phyloP scores from a whole-genome alignment of 2,888 invertebrate genomes.

The Beris morrisii region DNA sequence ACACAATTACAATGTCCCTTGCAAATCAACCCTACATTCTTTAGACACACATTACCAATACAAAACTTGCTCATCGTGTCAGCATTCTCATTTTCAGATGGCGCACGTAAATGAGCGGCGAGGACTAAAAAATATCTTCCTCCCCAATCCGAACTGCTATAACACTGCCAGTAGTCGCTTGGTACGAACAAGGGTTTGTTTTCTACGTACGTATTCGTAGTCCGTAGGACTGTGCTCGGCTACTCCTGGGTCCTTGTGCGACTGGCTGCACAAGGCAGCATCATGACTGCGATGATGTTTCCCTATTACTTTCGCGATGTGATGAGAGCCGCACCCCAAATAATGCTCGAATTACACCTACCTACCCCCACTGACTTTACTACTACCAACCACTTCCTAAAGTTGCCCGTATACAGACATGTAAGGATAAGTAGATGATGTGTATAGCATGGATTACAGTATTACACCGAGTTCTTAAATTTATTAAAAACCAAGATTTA shows the following conservation, averaged over 20 bases:
- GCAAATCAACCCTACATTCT: not conserved
- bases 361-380: too few relatives aligned
- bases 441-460: too few relatives aligned
- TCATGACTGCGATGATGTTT: slow-evolving; percentile 37
- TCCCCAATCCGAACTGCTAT: not conserved
- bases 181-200: too few relatives aligned
- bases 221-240: not conserved
- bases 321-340: slow-evolving; percentile 39
- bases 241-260: slow-evolving; percentile 4
- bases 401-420: too few relatives aligned
- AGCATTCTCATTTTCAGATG: slow-evolving; percentile 18
- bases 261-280: slow-evolving; percentile 17
- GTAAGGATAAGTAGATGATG: too few relatives aligned
- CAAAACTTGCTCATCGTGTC: slow-evolving; percentile 4
- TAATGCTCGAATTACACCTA: slow-evolving; percentile 7
- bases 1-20: slow-evolving; percentile 6
- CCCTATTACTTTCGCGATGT: slow-evolving; percentile 25
- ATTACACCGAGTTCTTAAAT: too few relatives aligned
- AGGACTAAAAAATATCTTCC: slow-evolving; percentile 3
- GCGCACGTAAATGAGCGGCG: not conserved
- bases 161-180: not conserved
- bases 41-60: not conserved
- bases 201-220: too few relatives aligned
- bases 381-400: too few relatives aligned
- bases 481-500: too few relatives aligned